A percentile compares a stretch with the other conserved stretches of the same genome.
Evolutionary conservation across 2,113 vertebrate genomes (phyloP).

Genomic region (Anas platyrhynchos): DNA sequence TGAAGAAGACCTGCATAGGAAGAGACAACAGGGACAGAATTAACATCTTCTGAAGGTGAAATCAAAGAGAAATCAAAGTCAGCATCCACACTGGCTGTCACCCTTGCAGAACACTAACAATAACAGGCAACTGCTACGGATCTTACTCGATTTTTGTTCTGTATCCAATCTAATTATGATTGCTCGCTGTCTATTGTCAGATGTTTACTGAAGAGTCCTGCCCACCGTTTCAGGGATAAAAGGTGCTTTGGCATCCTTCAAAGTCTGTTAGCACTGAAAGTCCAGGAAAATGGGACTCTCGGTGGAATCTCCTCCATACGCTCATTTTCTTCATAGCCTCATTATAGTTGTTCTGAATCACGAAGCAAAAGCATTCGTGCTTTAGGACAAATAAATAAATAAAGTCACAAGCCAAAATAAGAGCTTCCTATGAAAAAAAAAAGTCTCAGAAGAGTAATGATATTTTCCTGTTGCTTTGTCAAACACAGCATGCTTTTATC

Average conservation of each 20-base stretch:
- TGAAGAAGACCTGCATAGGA: not conserved
- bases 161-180: not conserved
- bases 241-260: not conserved
- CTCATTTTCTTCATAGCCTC: not conserved
- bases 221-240: not conserved
- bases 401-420: not conserved
- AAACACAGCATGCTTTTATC: not conserved
- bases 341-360: not conserved
- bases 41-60: not conserved
- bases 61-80: not conserved
- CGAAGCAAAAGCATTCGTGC: fast-evolving
- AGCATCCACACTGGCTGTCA: not conserved
- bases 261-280: not conserved
- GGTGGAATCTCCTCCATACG: fast-evolving
- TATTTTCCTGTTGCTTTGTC: not conserved
- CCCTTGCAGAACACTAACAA: not conserved
- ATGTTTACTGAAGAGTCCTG: not conserved
- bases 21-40: not conserved
- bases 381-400: not conserved
- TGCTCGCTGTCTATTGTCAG: not conserved
- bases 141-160: not conserved
- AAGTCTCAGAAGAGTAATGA: not conserved
- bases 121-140: not conserved
- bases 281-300: not conserved
- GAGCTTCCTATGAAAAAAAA: not conserved